These are phyloP conservation scores for Heliothis virescens DNA, from an alignment of 1,140 invertebrate genomes.

Conservation along the genomic window DNA sequence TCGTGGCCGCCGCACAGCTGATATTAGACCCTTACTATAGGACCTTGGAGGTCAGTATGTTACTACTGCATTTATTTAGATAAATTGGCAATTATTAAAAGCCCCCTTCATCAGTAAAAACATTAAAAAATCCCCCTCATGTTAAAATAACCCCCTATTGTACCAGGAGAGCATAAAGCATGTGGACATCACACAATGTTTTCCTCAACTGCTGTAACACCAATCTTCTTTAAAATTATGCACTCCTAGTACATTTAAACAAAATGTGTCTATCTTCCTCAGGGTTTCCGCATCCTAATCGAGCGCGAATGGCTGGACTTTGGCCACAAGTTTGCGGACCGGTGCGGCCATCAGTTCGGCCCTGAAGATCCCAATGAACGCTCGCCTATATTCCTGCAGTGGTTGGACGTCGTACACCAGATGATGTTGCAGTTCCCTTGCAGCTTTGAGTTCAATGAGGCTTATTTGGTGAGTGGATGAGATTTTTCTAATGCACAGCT, in stretches of 20 bases:
- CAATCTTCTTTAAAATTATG: no score
- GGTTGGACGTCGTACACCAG: conserved; percentile 98
- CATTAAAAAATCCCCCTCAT: no score
- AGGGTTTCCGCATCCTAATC: conserved; percentile 96
- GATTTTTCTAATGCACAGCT: no score
- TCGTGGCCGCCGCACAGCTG: conserved; percentile 96
- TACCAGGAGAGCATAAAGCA: no score
- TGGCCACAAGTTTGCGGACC: conserved; percentile 98
- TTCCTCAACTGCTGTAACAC: no score
- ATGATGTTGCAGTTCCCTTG: conserved; percentile 95
- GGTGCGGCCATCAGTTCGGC: conserved; percentile 94
- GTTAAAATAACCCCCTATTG: no score
- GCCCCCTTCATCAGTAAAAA: no score
- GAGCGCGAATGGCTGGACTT: conserved; percentile 98
- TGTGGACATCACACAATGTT: no score
- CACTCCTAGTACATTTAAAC: no score
- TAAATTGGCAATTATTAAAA: no score
- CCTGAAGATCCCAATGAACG: conserved; percentile 95
- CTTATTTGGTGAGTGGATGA: conserved; percentile 92
- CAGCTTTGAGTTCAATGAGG: conserved; percentile 97
- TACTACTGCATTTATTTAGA: neutral
- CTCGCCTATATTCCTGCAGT: conserved; percentile 99
- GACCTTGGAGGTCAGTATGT: conserved; percentile 91
- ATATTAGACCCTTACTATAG: conserved; percentile 97
- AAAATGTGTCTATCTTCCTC: conserved; percentile 34